Evolutionary conservation across 2,113 vertebrate species (phyloP).

Genomic region (Trematomus loennbergii): DNA sequence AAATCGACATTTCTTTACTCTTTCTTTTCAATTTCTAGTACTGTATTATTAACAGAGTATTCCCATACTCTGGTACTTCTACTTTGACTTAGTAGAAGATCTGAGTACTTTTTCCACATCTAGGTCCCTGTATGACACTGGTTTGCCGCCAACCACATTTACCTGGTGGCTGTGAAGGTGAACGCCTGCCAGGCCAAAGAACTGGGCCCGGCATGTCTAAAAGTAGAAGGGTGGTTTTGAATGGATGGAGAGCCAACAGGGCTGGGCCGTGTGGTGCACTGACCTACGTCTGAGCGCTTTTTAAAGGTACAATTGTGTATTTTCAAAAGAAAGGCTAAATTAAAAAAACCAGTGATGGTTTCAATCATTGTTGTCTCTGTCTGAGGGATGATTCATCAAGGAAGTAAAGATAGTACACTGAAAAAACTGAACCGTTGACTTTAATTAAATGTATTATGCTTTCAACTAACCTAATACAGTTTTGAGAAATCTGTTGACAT

Average conservation of each 20-base stretch:
- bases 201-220: slow-evolving; percentile 36
- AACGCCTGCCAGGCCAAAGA: slow-evolving; percentile 32
- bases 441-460: no score
- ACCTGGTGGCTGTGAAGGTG: slow-evolving; percentile 60
- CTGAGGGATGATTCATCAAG: slow-evolving; percentile 46
- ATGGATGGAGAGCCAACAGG: slow-evolving; percentile 48
- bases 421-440: no score
- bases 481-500: no score
- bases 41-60: no score
- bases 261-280: slow-evolving; percentile 34
- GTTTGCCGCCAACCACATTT: slow-evolving; percentile 50
- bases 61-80: no score
- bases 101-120: no score
- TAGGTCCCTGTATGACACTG: slow-evolving; percentile 6
- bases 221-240: slow-evolving; percentile 46
- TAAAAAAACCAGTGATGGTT: slow-evolving; percentile 57
- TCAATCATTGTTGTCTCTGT: slow-evolving; percentile 33
- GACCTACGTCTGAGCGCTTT: slow-evolving; percentile 34
- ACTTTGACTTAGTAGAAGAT: no score
- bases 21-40: no score
- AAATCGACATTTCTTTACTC: no score
- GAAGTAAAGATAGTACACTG: slow-evolving; percentile 26
- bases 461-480: no score
- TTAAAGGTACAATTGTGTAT: slow-evolving; percentile 64
- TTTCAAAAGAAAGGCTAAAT: slow-evolving; percentile 65